phyloP scores from a whole-genome alignment of 2,797 vertebrate species.

The Numenius phaeopus region DNA sequence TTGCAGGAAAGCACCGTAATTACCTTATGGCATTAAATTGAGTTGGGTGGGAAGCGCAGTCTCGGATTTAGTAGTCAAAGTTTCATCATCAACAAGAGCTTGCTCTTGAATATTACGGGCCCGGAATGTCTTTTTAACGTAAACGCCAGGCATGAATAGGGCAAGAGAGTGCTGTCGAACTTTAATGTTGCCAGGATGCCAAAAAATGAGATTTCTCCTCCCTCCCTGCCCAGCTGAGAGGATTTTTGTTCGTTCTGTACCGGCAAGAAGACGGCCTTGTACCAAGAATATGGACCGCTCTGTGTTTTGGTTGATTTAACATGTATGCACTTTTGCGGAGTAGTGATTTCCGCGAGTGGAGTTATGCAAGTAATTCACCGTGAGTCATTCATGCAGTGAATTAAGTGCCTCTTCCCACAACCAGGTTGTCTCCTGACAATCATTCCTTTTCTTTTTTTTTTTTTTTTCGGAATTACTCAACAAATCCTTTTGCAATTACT shows the following conservation, averaged over 20 bases:
- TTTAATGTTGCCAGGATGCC: neutral
- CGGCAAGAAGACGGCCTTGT: neutral
- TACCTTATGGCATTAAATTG: neutral
- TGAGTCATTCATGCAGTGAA: slow-evolving; percentile 68
- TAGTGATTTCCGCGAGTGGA: slow-evolving; percentile 44
- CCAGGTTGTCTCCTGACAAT: slow-evolving; percentile 40
- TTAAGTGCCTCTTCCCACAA: slow-evolving; percentile 63
- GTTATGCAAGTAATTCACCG: slow-evolving; percentile 61
- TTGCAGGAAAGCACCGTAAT: slow-evolving; percentile 3
- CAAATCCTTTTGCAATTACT: slow-evolving; percentile 60
- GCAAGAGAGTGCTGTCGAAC: rapidly evolving
- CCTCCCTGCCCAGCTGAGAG: neutral
- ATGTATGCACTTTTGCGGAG: slow-evolving; percentile 44
- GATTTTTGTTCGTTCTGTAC: slow-evolving; percentile 2
- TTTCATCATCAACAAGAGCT: slow-evolving; percentile 1
- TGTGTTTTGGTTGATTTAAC: slow-evolving; percentile 66
- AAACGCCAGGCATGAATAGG: neutral
- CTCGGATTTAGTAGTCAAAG: slow-evolving; percentile 31
- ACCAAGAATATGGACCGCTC: neutral
- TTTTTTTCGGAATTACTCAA: neutral
- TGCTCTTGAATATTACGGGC: neutral
- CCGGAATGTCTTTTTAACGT: neutral
- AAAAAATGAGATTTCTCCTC: neutral
- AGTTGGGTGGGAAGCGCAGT: neutral
- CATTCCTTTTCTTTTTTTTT: neutral